Evolutionary conservation across 1,140 invertebrate species (phyloP).

Genomic region (Elymnias hypermnestra): DNA sequence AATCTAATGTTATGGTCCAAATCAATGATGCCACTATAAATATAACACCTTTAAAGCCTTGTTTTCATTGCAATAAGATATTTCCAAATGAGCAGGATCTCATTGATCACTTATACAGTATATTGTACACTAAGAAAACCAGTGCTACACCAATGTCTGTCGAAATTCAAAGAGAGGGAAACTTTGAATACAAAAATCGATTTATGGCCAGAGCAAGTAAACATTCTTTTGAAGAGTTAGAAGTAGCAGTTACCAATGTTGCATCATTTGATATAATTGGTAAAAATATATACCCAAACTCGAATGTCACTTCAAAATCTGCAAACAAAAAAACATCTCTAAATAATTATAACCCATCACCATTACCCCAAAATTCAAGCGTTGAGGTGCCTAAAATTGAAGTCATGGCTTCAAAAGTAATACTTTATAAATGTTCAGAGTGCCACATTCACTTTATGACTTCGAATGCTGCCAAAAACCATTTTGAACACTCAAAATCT

Average conservation of each 20-base stretch:
- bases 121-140: constrained; percentile 28
- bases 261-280: too few relatives aligned
- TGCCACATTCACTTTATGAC: constrained; percentile 48
- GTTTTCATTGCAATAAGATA: constrained; percentile 40
- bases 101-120: constrained; percentile 50
- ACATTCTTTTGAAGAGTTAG: too few relatives aligned
- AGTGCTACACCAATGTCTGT: background rate
- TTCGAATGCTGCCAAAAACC: constrained; percentile 30
- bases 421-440: constrained; percentile 40
- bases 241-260: too few relatives aligned
- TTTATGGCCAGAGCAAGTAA: too few relatives aligned
- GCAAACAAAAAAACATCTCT: too few relatives aligned
- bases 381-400: too few relatives aligned
- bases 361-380: too few relatives aligned
- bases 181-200: too few relatives aligned
- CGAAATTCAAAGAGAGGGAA: background rate
- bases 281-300: too few relatives aligned
- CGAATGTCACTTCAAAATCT: too few relatives aligned
- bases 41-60: too few relatives aligned
- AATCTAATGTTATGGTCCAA: constrained; percentile 9
- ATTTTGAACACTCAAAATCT: constrained; percentile 35
- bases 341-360: too few relatives aligned
- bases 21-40: constrained; percentile 1
- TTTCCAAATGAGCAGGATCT: constrained; percentile 36
- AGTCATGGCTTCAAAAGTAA: constrained; percentile 25